phyloP scores from a whole-genome alignment of 2,797 vertebrate species.

The Melanotaenia trifasciata region DNA sequence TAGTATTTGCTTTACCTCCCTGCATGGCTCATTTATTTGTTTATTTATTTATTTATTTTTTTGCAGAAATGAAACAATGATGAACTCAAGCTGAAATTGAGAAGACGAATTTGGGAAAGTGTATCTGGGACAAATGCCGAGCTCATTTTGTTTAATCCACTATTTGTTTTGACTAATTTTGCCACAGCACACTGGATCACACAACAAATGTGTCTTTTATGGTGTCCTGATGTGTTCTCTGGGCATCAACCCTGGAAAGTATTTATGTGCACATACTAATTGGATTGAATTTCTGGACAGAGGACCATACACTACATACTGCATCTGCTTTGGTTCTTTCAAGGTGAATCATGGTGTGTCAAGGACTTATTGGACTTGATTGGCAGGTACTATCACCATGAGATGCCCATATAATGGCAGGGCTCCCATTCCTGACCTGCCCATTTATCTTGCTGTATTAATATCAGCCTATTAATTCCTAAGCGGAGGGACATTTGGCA shows the following conservation, averaged over 20 bases:
- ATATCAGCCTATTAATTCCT: constrained; percentile 97
- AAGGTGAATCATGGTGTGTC: constrained; percentile 76
- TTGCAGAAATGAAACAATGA: constrained; percentile 48
- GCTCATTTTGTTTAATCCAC: constrained; percentile 50
- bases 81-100: constrained; percentile 64
- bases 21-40: constrained; percentile 24
- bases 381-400: constrained; percentile 89
- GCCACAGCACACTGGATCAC: constrained; percentile 49
- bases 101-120: constrained; percentile 58
- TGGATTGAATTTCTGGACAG: constrained; percentile 54
- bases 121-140: constrained; percentile 42
- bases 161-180: constrained; percentile 68
- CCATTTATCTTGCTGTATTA: constrained; percentile 97
- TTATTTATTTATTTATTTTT: neutral
- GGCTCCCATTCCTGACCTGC: constrained; percentile 87
- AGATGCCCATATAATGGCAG: constrained; percentile 89
- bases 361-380: constrained; percentile 89
- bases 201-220: constrained; percentile 59
- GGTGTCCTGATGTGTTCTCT: constrained; percentile 52
- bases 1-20: constrained; percentile 45
- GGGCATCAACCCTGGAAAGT: constrained; percentile 40
- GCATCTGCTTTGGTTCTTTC: constrained; percentile 62
- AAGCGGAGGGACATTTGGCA: constrained; percentile 88
- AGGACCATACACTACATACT: constrained; percentile 38
- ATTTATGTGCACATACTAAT: constrained; percentile 62